These are phyloP conservation scores for Anarhynchus alexandrinus DNA, from an alignment of 2,113 vertebrate species.

Conservation along the genomic window DNA sequence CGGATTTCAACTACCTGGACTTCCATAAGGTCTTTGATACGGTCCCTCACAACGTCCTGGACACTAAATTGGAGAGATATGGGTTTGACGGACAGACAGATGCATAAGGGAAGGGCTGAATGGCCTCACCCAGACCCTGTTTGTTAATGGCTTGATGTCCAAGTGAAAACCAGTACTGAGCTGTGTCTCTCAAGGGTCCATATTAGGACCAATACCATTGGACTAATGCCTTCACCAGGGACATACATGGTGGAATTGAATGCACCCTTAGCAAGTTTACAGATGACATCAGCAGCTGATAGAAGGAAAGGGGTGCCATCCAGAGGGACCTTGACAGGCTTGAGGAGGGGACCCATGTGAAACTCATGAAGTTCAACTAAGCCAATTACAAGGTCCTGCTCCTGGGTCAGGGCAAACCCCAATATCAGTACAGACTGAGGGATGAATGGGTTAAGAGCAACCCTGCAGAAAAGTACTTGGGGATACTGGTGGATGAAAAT, in stretches of 20 bases:
- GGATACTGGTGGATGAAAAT: too few species aligned
- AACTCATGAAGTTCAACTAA: background rate
- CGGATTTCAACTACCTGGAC: accelerated
- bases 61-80: background rate
- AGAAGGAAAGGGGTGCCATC: background rate
- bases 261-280: background rate
- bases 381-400: background rate
- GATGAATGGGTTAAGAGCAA: background rate
- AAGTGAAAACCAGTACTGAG: background rate
- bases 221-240: background rate
- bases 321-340: background rate
- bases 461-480: accelerated
- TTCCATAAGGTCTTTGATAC: background rate
- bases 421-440: background rate
- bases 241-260: background rate
- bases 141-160: background rate
- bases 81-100: background rate
- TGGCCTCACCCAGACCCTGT: background rate
- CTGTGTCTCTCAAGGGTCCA: background rate
- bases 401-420: background rate
- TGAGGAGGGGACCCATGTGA: background rate
- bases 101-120: background rate
- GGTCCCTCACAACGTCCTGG: background rate
- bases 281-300: background rate
- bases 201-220: background rate